phyloP scores from a whole-genome alignment of 2,797 vertebrate species.

The Tenualosa thibaudeaui region DNA sequence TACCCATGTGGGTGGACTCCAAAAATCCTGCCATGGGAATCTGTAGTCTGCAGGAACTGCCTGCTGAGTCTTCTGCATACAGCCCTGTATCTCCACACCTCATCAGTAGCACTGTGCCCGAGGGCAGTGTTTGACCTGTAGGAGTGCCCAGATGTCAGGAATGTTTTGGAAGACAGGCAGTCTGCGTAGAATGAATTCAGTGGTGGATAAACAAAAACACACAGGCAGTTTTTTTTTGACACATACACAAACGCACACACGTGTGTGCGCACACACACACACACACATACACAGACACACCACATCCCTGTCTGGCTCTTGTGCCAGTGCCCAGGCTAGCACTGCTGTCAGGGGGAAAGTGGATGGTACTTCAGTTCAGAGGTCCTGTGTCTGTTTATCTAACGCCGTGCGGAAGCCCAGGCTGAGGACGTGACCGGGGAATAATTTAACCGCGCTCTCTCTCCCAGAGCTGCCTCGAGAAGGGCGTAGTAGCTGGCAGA shows the following conservation, averaged over 20 bases:
- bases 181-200: background rate
- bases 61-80: background rate
- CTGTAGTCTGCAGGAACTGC: background rate
- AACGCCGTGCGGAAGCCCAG: background rate
- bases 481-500: background rate
- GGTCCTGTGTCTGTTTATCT: background rate
- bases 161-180: background rate
- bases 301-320: background rate
- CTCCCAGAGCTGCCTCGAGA: background rate
- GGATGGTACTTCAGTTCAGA: background rate
- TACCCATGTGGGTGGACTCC: background rate
- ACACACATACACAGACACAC: background rate
- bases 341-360: background rate
- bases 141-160: background rate
- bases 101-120: background rate
- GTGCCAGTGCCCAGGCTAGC: background rate
- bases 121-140: background rate
- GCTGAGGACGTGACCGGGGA: background rate
- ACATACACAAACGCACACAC: too few species aligned
- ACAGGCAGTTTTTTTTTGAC: too few species aligned
- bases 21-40: background rate
- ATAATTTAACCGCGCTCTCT: background rate
- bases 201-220: background rate
- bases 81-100: slow-evolving; percentile 5
- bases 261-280: background rate